phyloP scores from a whole-genome alignment of 2,797 vertebrate species.

The Alfaro cultratus region DNA sequence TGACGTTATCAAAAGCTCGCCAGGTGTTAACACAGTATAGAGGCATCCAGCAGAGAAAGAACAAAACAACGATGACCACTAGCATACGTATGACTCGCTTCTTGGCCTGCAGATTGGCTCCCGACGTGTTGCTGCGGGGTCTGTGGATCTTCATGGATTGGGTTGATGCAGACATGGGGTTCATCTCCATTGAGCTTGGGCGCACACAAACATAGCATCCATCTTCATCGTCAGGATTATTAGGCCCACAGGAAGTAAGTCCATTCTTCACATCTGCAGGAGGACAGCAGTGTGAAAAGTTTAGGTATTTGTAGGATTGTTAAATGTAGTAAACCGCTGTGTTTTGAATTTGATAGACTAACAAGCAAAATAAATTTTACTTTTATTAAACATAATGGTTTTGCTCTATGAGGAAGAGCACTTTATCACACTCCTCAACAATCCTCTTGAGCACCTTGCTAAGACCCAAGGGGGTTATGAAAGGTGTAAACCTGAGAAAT shows the following conservation, averaged over 20 bases:
- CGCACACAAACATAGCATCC: slow-evolving; percentile 90
- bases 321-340: neutral
- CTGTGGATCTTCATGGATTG: slow-evolving; percentile 64
- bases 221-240: slow-evolving; percentile 83
- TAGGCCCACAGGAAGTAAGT: slow-evolving; percentile 53
- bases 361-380: neutral
- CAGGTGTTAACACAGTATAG: slow-evolving; percentile 93
- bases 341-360: neutral
- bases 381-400: neutral
- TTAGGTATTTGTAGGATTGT: neutral
- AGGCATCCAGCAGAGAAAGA: slow-evolving; percentile 97
- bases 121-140: slow-evolving; percentile 84
- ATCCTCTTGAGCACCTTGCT: no score
- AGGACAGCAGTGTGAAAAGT: slow-evolving; percentile 2
- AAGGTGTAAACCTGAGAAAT: no score
- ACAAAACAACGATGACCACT: slow-evolving; percentile 91
- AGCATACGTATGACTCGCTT: slow-evolving; percentile 95
- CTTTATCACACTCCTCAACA: neutral
- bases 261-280: slow-evolving; percentile 80
- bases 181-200: slow-evolving; percentile 86
- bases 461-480: no score
- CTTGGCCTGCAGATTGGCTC: slow-evolving; percentile 92
- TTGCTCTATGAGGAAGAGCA: neutral
- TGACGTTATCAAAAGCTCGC: slow-evolving; percentile 86
- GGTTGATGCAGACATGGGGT: slow-evolving; percentile 72